A percentile compares a stretch with the other conserved stretches of the same genome.
phyloP scores from a whole-genome alignment of 1,140 invertebrate species.

The Octopus bimaculoides region DNA sequence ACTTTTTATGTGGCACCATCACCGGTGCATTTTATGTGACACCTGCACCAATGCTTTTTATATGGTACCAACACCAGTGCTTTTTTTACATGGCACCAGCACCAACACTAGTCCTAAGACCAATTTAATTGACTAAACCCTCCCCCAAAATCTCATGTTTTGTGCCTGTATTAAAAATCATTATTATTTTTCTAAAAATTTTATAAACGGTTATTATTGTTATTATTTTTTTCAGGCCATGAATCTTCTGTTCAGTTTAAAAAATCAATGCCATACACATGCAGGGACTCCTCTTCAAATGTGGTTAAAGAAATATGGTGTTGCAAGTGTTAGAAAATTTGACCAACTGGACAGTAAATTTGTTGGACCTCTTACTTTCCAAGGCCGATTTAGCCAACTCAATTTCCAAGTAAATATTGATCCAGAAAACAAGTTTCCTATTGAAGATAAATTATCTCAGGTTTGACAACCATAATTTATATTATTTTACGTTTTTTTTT shows the following conservation, averaged over 20 bases:
- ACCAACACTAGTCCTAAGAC: too few relatives aligned
- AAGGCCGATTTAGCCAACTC: constrained; percentile 78
- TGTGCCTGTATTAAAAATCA: too few relatives aligned
- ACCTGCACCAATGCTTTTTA: too few relatives aligned
- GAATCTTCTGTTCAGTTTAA: constrained; percentile 74
- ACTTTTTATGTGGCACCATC: too few relatives aligned
- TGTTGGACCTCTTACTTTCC: constrained; percentile 72
- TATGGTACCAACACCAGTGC: too few relatives aligned
- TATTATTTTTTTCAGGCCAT: constrained; percentile 67
- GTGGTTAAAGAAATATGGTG: constrained; percentile 87
- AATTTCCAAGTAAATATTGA: constrained; percentile 93
- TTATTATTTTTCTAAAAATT: too few relatives aligned
- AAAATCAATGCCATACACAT: constrained; percentile 66
- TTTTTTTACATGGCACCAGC: too few relatives aligned
- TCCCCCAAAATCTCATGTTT: too few relatives aligned
- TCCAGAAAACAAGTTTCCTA: constrained; percentile 82
- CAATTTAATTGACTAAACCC: too few relatives aligned
- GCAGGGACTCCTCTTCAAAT: constrained; percentile 70
- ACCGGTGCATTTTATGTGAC: too few relatives aligned
- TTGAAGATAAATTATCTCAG: constrained; percentile 91
- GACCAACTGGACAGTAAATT: constrained; percentile 68
- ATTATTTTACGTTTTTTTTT: too few relatives aligned
- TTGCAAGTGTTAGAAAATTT: constrained; percentile 79
- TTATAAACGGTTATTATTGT: too few relatives aligned
- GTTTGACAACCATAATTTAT: constrained; percentile 52